These are phyloP conservation scores for Pontoporia blainvillei DNA, from an alignment of 2,113 vertebrate species.

Conservation along the genomic window DNA sequence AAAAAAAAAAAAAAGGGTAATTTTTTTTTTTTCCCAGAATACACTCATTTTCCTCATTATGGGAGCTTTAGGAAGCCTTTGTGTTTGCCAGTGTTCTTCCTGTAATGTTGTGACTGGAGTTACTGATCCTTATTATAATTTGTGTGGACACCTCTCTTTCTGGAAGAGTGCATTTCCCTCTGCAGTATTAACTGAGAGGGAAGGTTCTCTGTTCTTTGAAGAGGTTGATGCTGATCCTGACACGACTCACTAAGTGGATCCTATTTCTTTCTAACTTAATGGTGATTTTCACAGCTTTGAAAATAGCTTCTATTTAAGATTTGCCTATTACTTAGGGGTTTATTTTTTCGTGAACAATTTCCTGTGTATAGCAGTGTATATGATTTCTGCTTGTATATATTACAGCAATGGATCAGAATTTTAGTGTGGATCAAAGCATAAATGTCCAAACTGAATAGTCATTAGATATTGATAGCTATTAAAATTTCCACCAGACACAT, in stretches of 20 bases:
- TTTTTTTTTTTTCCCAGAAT: neutral
- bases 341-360: neutral
- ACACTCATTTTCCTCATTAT: neutral
- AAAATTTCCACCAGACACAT: neutral
- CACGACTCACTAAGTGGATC: neutral
- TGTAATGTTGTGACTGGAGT: neutral
- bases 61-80: neutral
- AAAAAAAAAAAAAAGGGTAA: neutral
- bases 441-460: slow-evolving; percentile 24
- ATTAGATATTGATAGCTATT: neutral
- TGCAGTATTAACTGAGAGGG: neutral
- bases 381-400: slow-evolving; percentile 31
- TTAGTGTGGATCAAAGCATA: neutral
- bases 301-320: slow-evolving; percentile 42
- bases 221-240: slow-evolving; percentile 11
- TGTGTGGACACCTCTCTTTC: slow-evolving; percentile 2
- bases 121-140: neutral
- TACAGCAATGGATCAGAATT: neutral
- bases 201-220: slow-evolving; percentile 1
- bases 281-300: slow-evolving; percentile 38
- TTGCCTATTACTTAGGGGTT: neutral
- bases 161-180: slow-evolving; percentile 13
- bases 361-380: neutral
- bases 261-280: slow-evolving; percentile 32
- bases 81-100: neutral